These are phyloP conservation scores for Crypturellus tataupa DNA, from an alignment of 2,797 vertebrate genomes.

Conservation along the genomic window DNA sequence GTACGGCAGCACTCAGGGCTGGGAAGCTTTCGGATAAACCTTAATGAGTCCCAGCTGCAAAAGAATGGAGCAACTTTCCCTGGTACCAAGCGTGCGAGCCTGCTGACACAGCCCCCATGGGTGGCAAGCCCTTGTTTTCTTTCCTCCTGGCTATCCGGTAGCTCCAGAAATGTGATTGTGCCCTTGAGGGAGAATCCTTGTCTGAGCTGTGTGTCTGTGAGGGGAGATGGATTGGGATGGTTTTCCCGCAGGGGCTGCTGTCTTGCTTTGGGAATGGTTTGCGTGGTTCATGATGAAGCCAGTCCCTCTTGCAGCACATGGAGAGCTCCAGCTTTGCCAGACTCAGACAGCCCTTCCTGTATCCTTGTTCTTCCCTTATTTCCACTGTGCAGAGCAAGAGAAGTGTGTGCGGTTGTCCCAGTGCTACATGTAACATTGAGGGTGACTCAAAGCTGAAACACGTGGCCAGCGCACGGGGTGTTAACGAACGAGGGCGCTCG, in stretches of 20 bases:
- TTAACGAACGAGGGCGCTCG: neutral
- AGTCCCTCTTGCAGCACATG: neutral
- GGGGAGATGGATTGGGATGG: constrained; percentile 18
- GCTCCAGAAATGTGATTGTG: constrained; percentile 43
- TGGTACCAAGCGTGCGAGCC: neutral
- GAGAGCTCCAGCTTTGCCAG: neutral
- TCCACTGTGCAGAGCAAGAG: accelerated
- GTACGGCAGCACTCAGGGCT: neutral
- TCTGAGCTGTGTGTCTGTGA: neutral
- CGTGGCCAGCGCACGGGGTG: accelerated
- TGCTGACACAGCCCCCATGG: neutral
- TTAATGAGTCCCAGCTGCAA: neutral
- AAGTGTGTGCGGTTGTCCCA: accelerated
- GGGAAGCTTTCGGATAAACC: neutral
- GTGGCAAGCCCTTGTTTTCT: neutral
- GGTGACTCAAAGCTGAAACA: neutral
- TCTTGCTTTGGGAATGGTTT: neutral
- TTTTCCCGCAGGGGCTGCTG: constrained; percentile 29
- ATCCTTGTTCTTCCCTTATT: neutral
- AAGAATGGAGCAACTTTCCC: neutral
- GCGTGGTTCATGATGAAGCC: neutral
- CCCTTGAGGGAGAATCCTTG: constrained; percentile 1
- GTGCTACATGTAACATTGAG: neutral
- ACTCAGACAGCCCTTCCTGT: neutral
- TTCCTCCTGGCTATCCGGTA: neutral